Evolutionary conservation across 2,113 vertebrate genomes (phyloP).

Genomic region (Seriola dumerili): DNA sequence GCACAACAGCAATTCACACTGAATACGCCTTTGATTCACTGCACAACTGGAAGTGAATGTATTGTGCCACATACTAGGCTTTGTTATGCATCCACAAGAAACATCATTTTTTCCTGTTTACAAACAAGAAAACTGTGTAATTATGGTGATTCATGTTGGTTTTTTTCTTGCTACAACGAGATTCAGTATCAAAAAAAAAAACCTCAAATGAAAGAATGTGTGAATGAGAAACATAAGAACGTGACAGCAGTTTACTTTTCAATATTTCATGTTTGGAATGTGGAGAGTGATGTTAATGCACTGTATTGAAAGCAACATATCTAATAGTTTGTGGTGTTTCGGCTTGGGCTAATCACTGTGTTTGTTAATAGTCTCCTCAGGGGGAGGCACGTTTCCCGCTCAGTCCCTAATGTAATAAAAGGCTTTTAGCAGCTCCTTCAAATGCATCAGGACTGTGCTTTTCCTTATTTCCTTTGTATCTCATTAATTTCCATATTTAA

Average conservation of each 20-base stretch:
- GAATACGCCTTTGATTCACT: slow-evolving; percentile 35
- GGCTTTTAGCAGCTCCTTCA: slow-evolving; percentile 82
- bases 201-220: slow-evolving; percentile 26
- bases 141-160: slow-evolving; percentile 43
- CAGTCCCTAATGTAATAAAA: slow-evolving; percentile 78
- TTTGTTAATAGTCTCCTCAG: slow-evolving; percentile 76
- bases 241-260: slow-evolving; percentile 27
- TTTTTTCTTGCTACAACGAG: background rate
- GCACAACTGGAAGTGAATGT: slow-evolving; percentile 9
- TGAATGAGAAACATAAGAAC: slow-evolving; percentile 32
- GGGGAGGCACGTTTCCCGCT: slow-evolving; percentile 63
- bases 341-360: slow-evolving; percentile 64
- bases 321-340: slow-evolving; percentile 49
- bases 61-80: background rate
- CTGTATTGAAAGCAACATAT: slow-evolving; percentile 39
- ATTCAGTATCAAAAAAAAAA: slow-evolving; percentile 41
- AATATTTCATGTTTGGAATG: slow-evolving; percentile 52
- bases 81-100: slow-evolving; percentile 6
- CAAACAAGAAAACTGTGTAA: slow-evolving; percentile 14
- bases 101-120: background rate
- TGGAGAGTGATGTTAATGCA: slow-evolving; percentile 41
- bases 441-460: slow-evolving; percentile 75
- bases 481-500: slow-evolving; percentile 86
- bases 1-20: slow-evolving; percentile 23
- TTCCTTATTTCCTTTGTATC: slow-evolving; percentile 80